phyloP scores from a whole-genome alignment of 2,113 vertebrate species.

The Psilopsiagon aymara region DNA sequence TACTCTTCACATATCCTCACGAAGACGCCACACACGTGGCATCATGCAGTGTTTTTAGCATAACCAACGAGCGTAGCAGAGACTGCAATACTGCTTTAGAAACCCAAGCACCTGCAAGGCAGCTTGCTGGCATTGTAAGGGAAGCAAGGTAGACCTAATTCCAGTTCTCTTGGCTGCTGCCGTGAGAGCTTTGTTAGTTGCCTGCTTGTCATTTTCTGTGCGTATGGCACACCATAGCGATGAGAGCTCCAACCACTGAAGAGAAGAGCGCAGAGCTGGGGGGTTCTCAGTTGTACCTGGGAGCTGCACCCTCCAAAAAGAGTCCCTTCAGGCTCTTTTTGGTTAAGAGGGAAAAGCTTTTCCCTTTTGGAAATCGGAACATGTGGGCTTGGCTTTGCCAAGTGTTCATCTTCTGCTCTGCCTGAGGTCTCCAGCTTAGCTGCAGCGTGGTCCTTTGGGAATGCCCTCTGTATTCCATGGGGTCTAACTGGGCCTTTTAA shows the following conservation, averaged over 20 bases:
- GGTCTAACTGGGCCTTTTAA: not conserved
- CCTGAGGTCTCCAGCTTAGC: not conserved
- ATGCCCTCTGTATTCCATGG: not conserved
- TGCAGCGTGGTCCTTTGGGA: rapidly evolving
- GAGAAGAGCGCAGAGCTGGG: not conserved
- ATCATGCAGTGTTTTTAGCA: not conserved
- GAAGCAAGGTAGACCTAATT: not conserved
- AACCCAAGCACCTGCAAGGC: not conserved
- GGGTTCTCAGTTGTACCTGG: not conserved
- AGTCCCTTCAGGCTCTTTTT: not conserved
- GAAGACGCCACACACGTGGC: rapidly evolving
- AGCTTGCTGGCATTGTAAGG: not conserved
- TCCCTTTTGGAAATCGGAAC: not conserved
- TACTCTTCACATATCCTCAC: not conserved
- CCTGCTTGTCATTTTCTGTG: not conserved
- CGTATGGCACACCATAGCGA: not conserved
- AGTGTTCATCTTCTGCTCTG: not conserved
- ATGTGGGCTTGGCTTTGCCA: rapidly evolving
- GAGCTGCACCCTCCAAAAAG: not conserved
- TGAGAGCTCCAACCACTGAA: not conserved
- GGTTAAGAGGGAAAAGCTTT: not conserved
- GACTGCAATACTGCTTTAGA: not conserved
- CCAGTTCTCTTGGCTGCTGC: not conserved
- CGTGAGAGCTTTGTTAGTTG: not conserved
- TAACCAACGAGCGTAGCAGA: not conserved